These are phyloP conservation scores for Metopia argyrocephala DNA, from an alignment of 2,888 invertebrate genomes.

Conservation along the genomic window DNA sequence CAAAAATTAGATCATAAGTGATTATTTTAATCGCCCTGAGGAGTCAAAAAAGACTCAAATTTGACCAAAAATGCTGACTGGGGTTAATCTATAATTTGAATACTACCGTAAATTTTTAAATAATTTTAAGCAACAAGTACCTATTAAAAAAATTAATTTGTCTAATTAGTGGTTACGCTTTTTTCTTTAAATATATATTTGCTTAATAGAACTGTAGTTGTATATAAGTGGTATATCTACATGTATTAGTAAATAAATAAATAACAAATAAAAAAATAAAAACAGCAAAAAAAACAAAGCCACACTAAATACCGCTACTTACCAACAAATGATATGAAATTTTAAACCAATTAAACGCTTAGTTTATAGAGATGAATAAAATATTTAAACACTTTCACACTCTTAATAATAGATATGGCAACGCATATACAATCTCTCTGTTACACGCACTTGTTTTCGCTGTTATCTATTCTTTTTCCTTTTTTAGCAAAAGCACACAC, in stretches of 20 bases:
- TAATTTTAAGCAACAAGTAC: too few relatives aligned
- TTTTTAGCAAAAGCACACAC: slow-evolving; percentile 9
- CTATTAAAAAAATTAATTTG: too few relatives aligned
- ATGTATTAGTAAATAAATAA: background rate
- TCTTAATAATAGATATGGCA: slow-evolving; percentile 18
- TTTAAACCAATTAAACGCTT: slow-evolving; percentile 59
- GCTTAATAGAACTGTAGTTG: background rate
- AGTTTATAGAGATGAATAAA: slow-evolving; percentile 43
- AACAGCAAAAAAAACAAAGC: background rate
- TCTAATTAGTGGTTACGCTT: too few relatives aligned
- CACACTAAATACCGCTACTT: slow-evolving; percentile 34
- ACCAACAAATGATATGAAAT: slow-evolving; percentile 50
- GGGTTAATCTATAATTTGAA: too few relatives aligned
- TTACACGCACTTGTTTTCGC: background rate
- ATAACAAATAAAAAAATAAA: background rate
- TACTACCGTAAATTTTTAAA: too few relatives aligned
- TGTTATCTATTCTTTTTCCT: background rate
- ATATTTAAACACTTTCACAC: slow-evolving; percentile 55
- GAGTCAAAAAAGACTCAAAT: too few relatives aligned
- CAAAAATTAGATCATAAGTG: too few relatives aligned
- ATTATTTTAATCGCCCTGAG: too few relatives aligned
- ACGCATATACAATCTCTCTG: background rate
- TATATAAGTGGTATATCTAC: background rate
- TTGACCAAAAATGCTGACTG: too few relatives aligned
- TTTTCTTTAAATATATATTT: background rate